Evolutionary conservation across 2,888 invertebrate genomes (phyloP).

Genomic region (Diplazon laetatorius): DNA sequence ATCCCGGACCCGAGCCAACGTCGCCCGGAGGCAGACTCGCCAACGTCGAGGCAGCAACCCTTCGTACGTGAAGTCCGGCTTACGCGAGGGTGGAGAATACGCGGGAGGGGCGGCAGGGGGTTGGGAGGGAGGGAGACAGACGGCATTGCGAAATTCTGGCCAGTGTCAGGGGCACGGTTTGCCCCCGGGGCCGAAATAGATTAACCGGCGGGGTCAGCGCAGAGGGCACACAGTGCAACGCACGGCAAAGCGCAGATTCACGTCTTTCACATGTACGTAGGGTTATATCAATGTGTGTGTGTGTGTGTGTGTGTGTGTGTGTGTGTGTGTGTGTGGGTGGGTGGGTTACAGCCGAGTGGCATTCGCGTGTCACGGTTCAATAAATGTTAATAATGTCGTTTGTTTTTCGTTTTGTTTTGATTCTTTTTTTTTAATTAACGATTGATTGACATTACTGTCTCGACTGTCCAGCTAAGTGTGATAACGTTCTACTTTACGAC

Average conservation of each 20-base stretch:
- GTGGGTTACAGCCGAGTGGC: conserved; percentile 1
- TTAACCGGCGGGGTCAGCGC: conserved; percentile 70
- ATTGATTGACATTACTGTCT: conserved; percentile 23
- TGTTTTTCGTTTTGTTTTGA: too few species aligned
- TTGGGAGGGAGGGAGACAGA: conserved; percentile 39
- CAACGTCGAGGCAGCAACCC: conserved; percentile 48
- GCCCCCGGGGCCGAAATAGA: conserved; percentile 76
- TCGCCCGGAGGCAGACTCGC: conserved; percentile 59
- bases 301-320: too few species aligned
- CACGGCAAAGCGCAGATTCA: conserved; percentile 29
- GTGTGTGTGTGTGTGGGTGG: too few species aligned
- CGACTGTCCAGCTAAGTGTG: neutral
- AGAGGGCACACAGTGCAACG: conserved; percentile 24
- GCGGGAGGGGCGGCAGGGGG: too few species aligned
- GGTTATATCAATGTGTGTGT: too few species aligned
- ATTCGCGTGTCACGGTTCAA: conserved; percentile 24
- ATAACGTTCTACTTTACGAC: neutral
- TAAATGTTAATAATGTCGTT: conserved; percentile 27
- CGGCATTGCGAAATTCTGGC: conserved; percentile 63
- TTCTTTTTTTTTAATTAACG: too few species aligned
- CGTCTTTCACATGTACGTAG: conserved; percentile 21
- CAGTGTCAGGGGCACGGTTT: conserved; percentile 77
- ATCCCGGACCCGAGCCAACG: conserved; percentile 34
- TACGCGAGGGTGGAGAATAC: conserved; percentile 26
- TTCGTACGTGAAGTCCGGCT: conserved; percentile 31